Conservation (phyloP, 2,113 vertebrate genomes). For the Pachycephala philippinensis region DNA sequence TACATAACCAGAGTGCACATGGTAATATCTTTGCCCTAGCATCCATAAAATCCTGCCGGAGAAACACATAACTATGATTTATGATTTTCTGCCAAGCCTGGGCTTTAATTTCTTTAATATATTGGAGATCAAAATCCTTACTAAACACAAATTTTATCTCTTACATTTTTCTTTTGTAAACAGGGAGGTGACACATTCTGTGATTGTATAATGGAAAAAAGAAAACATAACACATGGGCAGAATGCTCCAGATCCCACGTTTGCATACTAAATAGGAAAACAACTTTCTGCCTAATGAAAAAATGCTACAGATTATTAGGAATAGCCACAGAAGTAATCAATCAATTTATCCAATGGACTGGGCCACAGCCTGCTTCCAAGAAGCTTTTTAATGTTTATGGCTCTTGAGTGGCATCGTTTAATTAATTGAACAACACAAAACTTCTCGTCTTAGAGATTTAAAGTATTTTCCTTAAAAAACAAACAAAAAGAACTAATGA, state of each 20-base stretch:
- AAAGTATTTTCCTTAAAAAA: constrained; percentile 31
- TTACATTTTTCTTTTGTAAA: constrained; percentile 44
- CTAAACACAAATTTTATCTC: constrained; percentile 64
- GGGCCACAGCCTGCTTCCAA: constrained; percentile 43
- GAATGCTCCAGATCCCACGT: constrained; percentile 8
- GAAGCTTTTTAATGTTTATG: constrained; percentile 44
- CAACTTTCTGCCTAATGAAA: constrained; percentile 69
- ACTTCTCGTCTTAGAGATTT: constrained; percentile 17
- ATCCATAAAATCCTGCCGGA: constrained; percentile 34
- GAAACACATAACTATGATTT: constrained; percentile 63
- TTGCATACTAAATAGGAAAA: constrained; percentile 64
- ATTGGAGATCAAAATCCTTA: constrained; percentile 62
- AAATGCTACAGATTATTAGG: constrained; percentile 65
- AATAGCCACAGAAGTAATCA: constrained; percentile 57
- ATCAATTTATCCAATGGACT: constrained; percentile 37
- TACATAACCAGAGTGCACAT: constrained; percentile 14
- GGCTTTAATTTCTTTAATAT: constrained; percentile 51
- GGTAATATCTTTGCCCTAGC: constrained; percentile 53
- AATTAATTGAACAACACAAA: constrained; percentile 36
- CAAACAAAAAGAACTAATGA: constrained; percentile 17
- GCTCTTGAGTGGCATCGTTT: constrained; percentile 18
- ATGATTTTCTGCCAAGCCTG: constrained; percentile 51
- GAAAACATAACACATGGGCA: constrained; percentile 43
- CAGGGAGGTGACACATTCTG: constrained; percentile 39
- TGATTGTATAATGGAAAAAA: constrained; percentile 40